Percentiles rank a stretch among this genome's conserved stretches.
These are phyloP conservation scores for Drosophila fulvimacula DNA, from an alignment of 2,888 invertebrate species.

Conservation along the genomic window DNA sequence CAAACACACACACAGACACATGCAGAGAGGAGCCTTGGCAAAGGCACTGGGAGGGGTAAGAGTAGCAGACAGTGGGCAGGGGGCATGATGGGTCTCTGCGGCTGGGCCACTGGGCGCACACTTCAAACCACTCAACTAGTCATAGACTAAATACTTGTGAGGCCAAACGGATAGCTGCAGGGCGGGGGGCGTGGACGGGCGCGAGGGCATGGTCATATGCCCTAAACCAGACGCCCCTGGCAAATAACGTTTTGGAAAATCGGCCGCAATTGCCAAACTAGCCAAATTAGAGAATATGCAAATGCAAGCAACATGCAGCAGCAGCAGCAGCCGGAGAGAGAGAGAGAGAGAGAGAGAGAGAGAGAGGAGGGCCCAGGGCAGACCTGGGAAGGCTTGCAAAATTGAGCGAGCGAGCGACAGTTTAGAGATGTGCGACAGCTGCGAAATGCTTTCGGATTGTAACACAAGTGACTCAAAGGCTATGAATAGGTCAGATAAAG, in stretches of 20 bases:
- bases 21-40: neutral
- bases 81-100: conserved; percentile 21
- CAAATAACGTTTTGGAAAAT: conserved; percentile 79
- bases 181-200: neutral
- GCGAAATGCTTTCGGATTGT: conserved; percentile 29
- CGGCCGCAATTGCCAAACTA: conserved; percentile 80
- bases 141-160: conserved; percentile 76
- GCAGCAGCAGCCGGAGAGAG: neutral
- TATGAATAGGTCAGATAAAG: conserved; percentile 3
- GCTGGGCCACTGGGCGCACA: conserved; percentile 42
- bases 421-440: conserved; percentile 47
- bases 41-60: neutral
- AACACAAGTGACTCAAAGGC: conserved; percentile 13
- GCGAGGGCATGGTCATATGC: neutral
- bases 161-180: conserved; percentile 30
- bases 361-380: neutral
- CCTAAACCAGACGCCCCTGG: conserved; percentile 42
- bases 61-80: neutral
- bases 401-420: conserved; percentile 19
- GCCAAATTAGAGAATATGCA: conserved; percentile 80
- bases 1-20: conserved; percentile 12
- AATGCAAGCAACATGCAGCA: conserved; percentile 69
- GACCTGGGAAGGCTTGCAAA: neutral
- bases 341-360: neutral
- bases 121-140: conserved; percentile 75